Evolutionary conservation across 1,140 invertebrate genomes (phyloP).

Genomic region (Diorhabda carinulata): DNA sequence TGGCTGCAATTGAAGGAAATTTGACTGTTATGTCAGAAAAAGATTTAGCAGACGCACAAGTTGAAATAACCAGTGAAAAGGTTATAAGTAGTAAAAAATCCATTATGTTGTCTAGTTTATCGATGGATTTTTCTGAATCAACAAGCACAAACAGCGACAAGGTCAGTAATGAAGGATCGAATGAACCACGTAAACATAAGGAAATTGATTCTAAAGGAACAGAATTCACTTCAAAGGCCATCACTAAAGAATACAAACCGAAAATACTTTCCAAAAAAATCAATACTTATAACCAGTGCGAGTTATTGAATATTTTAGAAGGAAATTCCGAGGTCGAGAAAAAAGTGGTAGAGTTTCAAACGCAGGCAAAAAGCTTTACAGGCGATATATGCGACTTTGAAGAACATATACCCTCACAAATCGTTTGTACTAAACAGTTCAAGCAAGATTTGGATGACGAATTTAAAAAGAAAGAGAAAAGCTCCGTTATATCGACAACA

Average conservation of each 20-base stretch:
- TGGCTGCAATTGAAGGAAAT: constrained; percentile 39
- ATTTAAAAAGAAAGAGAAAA: constrained; percentile 18
- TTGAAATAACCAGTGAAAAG: constrained; percentile 41
- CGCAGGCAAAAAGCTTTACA: constrained; percentile 21
- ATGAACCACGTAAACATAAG: background rate
- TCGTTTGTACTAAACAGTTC: constrained; percentile 31
- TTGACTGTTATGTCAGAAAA: constrained; percentile 44
- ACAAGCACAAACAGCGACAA: constrained; percentile 13
- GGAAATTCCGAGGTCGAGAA: constrained; percentile 27
- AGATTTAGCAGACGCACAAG: constrained; percentile 43
- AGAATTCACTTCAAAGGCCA: constrained; percentile 27
- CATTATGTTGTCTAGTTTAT: constrained; percentile 35
- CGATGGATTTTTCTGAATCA: constrained; percentile 39
- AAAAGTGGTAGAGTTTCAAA: constrained; percentile 15
- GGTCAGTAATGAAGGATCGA: background rate
- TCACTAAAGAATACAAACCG: constrained; percentile 23
- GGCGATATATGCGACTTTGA: constrained; percentile 36
- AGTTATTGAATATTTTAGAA: constrained; percentile 30
- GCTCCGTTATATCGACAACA: constrained; percentile 22
- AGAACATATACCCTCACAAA: constrained; percentile 38
- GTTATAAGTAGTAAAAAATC: constrained; percentile 36
- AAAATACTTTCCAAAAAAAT: constrained; percentile 10
- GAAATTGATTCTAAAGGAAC: constrained; percentile 16
- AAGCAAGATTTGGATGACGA: constrained; percentile 14
- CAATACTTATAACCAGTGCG: constrained; percentile 23